Evolutionary conservation across 2,113 vertebrate genomes (phyloP), one percentile per base, ranked within the genome.

Genomic region (Lanius ludovicianus): DNA sequence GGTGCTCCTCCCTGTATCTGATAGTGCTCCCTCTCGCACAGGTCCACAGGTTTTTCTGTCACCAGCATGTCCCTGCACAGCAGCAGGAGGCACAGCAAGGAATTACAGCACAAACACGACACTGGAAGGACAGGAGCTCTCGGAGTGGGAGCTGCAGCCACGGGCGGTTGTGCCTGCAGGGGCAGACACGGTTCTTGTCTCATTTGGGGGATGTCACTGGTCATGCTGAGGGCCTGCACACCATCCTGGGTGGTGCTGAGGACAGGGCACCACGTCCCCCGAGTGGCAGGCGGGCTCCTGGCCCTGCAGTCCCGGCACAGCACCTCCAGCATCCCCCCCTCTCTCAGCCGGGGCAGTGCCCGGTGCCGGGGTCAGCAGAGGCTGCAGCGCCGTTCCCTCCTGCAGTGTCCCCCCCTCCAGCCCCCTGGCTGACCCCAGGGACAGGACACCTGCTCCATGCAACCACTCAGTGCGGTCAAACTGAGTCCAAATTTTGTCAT

Each of bases 401-500:
- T n/a, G n/a, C n/a, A n/a, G n/a, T n/a, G n/a, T n/a, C n/a, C n/a
- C n/a, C n/a, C n/a, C n/a, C n/a, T n/a, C n/a, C n/a, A 25, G 28
- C 42, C 49, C 27, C 60, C 41, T 37, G 12, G 9, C 14, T 55
- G 2, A 8, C 39, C 56, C 1, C 1, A 3, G 5, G 56, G 74
- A 37, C 13, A 15, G 28, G 27, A 15, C 1, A 1, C 42, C 70
- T 41, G 21, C 33, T 85, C 70, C 17, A 0, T 17, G 10, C 9
- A 3, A 4, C 21, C 28, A 28, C 0, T 0, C 22, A 30, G 7
- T 0, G 8, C 1, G 4, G 4, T 56, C 77, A 46, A 11, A 11
- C 49, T 4, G 8, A 73, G 30, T 4, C 52, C 47, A 22, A 30
- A 0, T 4, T 18, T 15, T 28, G 15, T 31, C 33, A 42, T 8